Evolutionary conservation across 2,113 vertebrate genomes (phyloP), one percentile per base, ranked within the genome.

Genomic region (Polypterus senegalus): DNA sequence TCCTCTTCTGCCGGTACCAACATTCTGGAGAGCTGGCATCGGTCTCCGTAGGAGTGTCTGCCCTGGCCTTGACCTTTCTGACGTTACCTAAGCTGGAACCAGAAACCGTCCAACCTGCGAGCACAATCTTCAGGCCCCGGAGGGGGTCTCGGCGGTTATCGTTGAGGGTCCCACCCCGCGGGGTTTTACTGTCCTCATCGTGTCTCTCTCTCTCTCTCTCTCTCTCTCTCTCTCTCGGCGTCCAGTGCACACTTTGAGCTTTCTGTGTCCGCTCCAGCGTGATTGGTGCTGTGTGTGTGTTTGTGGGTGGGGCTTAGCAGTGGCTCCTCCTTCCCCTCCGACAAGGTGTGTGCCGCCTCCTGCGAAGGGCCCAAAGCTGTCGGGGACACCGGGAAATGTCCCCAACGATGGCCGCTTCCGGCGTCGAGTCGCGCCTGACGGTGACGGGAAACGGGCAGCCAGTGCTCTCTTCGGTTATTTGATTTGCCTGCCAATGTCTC

Each of bases 81-180:
- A 62, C 55, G 55, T 54, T 47, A 59, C 51, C 63, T 46, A 53
- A 43, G 54, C 58, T 58, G 63, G 51, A 59, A 27, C 46, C 8
- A n/a, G 44, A 64, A 61, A 47, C 59, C 59, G 48, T 58, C n/a
- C 49, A 47, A 53, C 64, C 71, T 66, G 69, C 63, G 64, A 72
- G 70, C 69, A 76, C 67, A 74, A 73, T 74, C 69, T 66, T 43
- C 62, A 43, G 66, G 4, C 62, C 63, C 27, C 27, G 27, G 27
- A 2, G 27, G 27, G 27, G 27, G 27, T 27, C 27, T 27, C 27
- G 27, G 27, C 27, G 27, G 27, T 27, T 27, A 2, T 27, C 27
- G 27, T 27, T 2, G 27, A 27, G 27, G 27, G 27, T 27, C 27
- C 27, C 27, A 58, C 5, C 60, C 55, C 7, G 3, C 9, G 58